Evolutionary conservation across 2,888 invertebrate genomes (phyloP).

Genomic region (Lycophotia porphyrea): DNA sequence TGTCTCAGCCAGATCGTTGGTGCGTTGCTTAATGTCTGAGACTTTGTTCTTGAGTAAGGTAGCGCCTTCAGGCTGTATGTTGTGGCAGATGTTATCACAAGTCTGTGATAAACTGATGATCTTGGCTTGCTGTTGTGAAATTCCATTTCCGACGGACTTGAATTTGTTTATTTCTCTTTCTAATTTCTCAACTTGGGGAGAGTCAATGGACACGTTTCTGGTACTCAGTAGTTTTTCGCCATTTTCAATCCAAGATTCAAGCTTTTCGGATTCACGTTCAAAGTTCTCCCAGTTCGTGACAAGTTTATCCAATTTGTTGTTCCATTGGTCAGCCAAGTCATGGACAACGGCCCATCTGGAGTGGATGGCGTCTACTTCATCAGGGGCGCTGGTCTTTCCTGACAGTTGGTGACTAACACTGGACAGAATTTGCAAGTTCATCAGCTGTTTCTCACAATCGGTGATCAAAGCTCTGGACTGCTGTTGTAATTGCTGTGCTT

Average conservation of each 20-base stretch:
- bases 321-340: conserved; percentile 94
- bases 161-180: conserved; percentile 94
- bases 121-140: conserved; percentile 96
- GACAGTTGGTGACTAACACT: conserved; percentile 94
- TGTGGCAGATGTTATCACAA: conserved; percentile 94
- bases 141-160: conserved; percentile 95
- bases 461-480: conserved; percentile 93
- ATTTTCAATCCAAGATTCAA: conserved; percentile 94
- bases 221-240: conserved; percentile 91
- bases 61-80: conserved; percentile 94
- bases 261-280: conserved; percentile 93
- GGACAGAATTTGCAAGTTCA: conserved; percentile 93
- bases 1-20: conserved; percentile 94
- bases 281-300: conserved; percentile 95
- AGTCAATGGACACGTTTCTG: conserved; percentile 91
- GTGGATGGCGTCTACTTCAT: conserved; percentile 95
- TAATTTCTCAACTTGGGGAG: conserved; percentile 93
- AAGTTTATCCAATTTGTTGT: conserved; percentile 94
- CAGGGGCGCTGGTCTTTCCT: conserved; percentile 94
- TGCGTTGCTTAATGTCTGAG: conserved; percentile 93
- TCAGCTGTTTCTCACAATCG: conserved; percentile 94
- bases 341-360: conserved; percentile 96
- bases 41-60: conserved; percentile 93
- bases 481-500: conserved; percentile 94
- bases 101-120: conserved; percentile 94